Evolutionary conservation across 1,140 invertebrate genomes (phyloP), one percentile per base, ranked within the genome.

Genomic region (Bombus haemorrhoidalis): DNA sequence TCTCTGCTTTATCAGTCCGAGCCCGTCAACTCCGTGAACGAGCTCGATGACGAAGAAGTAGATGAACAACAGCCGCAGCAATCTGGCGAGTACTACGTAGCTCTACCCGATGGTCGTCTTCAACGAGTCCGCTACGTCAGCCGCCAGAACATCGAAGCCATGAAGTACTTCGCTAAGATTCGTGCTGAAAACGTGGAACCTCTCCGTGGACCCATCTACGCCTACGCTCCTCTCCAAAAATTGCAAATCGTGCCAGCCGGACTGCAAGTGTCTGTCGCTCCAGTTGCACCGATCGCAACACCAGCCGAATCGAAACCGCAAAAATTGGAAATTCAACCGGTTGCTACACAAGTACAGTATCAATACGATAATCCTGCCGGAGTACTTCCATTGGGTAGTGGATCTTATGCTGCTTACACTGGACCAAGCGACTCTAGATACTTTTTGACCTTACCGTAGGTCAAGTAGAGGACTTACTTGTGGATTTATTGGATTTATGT

Each of bases 171-270:
- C 34, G 96, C 96, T 15, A 95, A 95, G 78, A 95, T 96, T 34
- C 94, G 93, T 9, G 96, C 96, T 25, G 94, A 96, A 84, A 95
- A 96, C 90, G 95, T 96, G 0, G 95, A 96, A 47, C 95, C 95
- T 6, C 94, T 96, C 59, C 94, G 93, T 10, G 95, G 95, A 66
- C 95, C 95, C 15, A 95, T 96, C 87, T 96, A 95, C 88, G 95
- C 95, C 6, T 96, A 96, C 86, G 87, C 95, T 32, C 95, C 95
- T 0, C 87, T 95, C 6, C 93, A 95, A 83, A 92, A 92, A 69
- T 81, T 95, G 28, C 91, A 95, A 71, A 87, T 95, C 8, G 34
- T 91, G 10, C 92, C 93, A 3, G 59, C 89, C 1, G 80, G 82
- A 3, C 47, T 93, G 0, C 88, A 90, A 86, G 68, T 91, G 37